Conservation (phyloP, 2,113 vertebrate species). For the Condylura cristata region DNA sequence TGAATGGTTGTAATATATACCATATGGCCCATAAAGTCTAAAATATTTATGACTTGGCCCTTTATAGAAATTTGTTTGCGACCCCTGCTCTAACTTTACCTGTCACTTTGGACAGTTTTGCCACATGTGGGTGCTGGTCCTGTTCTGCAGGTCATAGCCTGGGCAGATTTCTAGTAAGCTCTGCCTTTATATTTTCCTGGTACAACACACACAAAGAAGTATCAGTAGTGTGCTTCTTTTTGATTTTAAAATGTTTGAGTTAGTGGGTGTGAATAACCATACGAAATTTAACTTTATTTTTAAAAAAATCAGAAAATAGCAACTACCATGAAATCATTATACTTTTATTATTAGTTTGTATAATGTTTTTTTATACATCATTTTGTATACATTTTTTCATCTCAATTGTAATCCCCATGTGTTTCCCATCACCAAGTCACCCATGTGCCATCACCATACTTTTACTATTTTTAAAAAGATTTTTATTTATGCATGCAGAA, state of each 20-base stretch:
- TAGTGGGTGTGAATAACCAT: neutral
- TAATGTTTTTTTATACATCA: too few relatives aligned
- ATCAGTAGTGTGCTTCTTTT: neutral
- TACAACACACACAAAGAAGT: neutral
- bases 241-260: neutral
- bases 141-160: neutral
- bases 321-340: neutral
- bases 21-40: neutral
- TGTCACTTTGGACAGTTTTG: conserved; percentile 26
- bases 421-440: too few relatives aligned
- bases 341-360: too few relatives aligned
- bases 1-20: neutral
- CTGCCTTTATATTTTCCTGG: neutral
- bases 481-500: too few relatives aligned
- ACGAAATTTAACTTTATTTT: conserved; percentile 35
- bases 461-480: too few relatives aligned
- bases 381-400: too few relatives aligned
- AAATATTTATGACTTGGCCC: neutral
- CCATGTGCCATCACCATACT: too few relatives aligned
- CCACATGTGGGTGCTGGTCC: neutral
- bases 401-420: too few relatives aligned
- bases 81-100: neutral
- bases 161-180: neutral
- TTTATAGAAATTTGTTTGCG: neutral
- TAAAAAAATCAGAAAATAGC: neutral